These are phyloP conservation scores for Silurus lanzhouensis DNA, from an alignment of 2,797 vertebrate genomes.

Conservation along the genomic window DNA sequence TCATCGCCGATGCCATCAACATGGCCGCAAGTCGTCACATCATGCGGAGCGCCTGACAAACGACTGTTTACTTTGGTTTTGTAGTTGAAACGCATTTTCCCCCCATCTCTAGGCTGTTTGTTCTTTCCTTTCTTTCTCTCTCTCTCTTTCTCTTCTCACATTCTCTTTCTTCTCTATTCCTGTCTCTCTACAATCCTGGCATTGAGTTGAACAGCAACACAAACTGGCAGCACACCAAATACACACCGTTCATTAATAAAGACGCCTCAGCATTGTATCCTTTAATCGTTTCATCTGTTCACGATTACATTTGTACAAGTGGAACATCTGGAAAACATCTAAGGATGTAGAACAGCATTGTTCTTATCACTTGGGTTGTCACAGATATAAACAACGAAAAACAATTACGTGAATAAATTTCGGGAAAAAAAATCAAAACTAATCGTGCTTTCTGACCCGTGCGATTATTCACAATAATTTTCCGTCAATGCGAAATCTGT, in stretches of 20 bases:
- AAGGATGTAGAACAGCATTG: too few species aligned
- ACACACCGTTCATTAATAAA: not conserved
- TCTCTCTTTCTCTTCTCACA: not conserved
- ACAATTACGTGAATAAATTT: not conserved
- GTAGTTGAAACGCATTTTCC: slow-evolving; percentile 22
- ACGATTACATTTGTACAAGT: not conserved
- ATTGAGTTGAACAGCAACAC: not conserved
- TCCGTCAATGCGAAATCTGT: too few species aligned
- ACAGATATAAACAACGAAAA: not conserved
- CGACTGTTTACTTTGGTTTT: slow-evolving; percentile 25
- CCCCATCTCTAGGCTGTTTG: slow-evolving; percentile 37
- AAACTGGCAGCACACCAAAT: not conserved
- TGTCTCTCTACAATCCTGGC: not conserved
- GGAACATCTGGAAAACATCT: not conserved
- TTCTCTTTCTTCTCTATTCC: not conserved
- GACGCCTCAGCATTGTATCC: not conserved
- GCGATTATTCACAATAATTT: too few species aligned
- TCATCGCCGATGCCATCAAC: slow-evolving; percentile 19
- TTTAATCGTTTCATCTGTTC: not conserved
- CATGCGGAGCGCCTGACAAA: slow-evolving; percentile 11
- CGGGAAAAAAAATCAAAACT: not conserved
- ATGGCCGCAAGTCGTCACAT: slow-evolving; percentile 13
- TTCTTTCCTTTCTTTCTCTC: slow-evolving; percentile 34
- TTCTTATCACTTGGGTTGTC: not conserved
- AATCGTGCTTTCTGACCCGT: not conserved